These are phyloP conservation scores for Zoanthus solanderi DNA, from an alignment of 92 coral and sea anemone genomes.

Conservation along the genomic window DNA sequence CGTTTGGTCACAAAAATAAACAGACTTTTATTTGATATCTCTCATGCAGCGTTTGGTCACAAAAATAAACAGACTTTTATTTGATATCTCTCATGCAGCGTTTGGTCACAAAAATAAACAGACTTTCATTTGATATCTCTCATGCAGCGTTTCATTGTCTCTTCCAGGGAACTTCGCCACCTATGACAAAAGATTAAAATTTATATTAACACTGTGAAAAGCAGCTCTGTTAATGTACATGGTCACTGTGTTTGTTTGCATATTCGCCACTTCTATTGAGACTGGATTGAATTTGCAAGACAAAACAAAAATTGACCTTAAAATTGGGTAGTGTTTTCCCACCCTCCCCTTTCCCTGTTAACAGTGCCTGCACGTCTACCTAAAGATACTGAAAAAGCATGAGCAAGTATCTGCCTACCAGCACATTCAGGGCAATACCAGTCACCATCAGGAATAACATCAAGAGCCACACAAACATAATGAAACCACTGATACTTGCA, in stretches of 20 bases:
- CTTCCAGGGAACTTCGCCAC: constrained; percentile 40
- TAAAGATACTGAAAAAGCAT: constrained; percentile 12
- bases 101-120: constrained; percentile 6
- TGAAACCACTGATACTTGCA: constrained; percentile 42
- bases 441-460: constrained; percentile 29
- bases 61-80: constrained; percentile 1
- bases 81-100: constrained; percentile 10
- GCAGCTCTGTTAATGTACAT: constrained; percentile 33
- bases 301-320: constrained; percentile 24
- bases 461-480: constrained; percentile 39
- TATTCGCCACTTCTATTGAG: constrained; percentile 35
- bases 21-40: constrained; percentile 4
- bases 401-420: constrained; percentile 17
- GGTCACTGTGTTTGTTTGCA: constrained; percentile 32
- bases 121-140: constrained; percentile 5
- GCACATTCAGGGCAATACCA: constrained; percentile 14
- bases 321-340: constrained; percentile 11
- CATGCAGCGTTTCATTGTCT: constrained; percentile 16
- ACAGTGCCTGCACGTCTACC: constrained; percentile 18
- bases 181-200: constrained; percentile 34
- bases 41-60: constrained; percentile 10
- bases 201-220: constrained; percentile 12
- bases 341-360: constrained; percentile 25
- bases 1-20: not conserved
- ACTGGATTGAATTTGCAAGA: constrained; percentile 38